These are phyloP conservation scores for Drosophila kohkoa DNA, from an alignment of 1,140 invertebrate genomes.

Conservation along the genomic window DNA sequence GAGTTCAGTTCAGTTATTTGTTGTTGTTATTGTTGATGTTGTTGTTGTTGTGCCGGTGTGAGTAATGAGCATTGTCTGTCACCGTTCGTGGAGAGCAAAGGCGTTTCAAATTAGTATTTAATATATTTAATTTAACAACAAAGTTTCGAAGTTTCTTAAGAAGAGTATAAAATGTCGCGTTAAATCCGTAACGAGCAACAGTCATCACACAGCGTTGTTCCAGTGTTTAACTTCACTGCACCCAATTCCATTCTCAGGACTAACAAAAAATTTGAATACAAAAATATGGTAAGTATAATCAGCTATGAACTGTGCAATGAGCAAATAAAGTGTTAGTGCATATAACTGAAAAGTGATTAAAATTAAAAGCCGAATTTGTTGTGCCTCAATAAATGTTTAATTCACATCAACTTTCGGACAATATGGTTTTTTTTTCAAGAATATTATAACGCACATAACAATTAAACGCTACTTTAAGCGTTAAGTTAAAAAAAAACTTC, in stretches of 20 bases:
- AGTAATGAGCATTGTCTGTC: slow-evolving; percentile 66
- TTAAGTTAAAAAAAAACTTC: no score
- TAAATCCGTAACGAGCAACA: slow-evolving; percentile 37
- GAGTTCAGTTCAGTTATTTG: slow-evolving; percentile 39
- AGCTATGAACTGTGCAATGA: not conserved
- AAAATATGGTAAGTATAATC: slow-evolving; percentile 49
- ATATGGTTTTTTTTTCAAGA: no score
- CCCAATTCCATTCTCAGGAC: not conserved
- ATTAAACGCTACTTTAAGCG: no score
- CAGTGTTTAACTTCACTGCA: slow-evolving; percentile 32
- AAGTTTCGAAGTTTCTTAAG: slow-evolving; percentile 15
- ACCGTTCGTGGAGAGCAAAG: slow-evolving; percentile 44
- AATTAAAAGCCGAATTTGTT: no score
- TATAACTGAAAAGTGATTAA: no score
- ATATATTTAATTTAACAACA: slow-evolving; percentile 48
- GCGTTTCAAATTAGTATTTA: slow-evolving; percentile 61
- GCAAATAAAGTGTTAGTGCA: not conserved
- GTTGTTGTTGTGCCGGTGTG: slow-evolving; percentile 24
- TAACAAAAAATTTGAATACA: not conserved
- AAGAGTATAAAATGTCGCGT: slow-evolving; percentile 64
- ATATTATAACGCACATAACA: no score
- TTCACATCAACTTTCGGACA: no score
- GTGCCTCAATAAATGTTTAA: no score
- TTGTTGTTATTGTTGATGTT: no score
- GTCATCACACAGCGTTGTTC: slow-evolving; percentile 48